A percentile compares a stretch with the other conserved stretches of the same genome.
phyloP scores from a whole-genome alignment of 2,113 vertebrate species.

The Grus americana region DNA sequence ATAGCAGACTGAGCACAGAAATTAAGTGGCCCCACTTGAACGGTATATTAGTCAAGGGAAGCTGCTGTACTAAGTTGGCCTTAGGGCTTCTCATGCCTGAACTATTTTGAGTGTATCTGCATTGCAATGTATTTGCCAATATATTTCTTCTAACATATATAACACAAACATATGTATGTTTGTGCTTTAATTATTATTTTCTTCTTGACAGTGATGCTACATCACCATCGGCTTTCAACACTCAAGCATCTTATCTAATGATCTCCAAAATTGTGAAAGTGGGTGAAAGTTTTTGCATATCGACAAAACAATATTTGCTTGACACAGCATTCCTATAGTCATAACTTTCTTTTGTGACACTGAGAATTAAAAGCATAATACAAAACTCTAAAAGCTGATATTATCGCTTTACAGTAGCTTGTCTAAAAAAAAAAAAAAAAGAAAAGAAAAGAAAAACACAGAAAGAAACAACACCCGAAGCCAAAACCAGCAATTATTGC shows the following conservation, averaged over 20 bases:
- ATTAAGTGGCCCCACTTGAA: neutral
- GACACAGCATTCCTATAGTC: neutral
- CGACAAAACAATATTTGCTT: neutral
- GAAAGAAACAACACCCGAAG: neutral
- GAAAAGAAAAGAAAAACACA: too few species aligned
- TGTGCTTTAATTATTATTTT: neutral
- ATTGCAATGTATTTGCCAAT: neutral
- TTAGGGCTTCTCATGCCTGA: neutral
- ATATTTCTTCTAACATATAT: neutral
- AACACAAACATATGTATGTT: neutral
- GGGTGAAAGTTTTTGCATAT: neutral
- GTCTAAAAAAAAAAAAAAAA: neutral
- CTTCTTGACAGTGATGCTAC: neutral
- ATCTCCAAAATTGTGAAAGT: neutral
- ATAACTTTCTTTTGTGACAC: neutral
- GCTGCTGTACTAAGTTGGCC: neutral
- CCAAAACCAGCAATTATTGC: neutral
- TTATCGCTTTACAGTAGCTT: neutral
- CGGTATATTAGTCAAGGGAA: neutral
- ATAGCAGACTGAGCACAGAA: neutral
- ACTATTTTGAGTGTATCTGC: neutral
- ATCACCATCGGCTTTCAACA: neutral
- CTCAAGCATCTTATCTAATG: neutral
- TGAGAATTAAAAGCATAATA: neutral
- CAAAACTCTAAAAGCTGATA: neutral